Percentiles rank a stretch among this genome's conserved stretches.
Evolutionary conservation across 2,797 vertebrate species (phyloP).

Genomic region (Aplochiton taeniatus): DNA sequence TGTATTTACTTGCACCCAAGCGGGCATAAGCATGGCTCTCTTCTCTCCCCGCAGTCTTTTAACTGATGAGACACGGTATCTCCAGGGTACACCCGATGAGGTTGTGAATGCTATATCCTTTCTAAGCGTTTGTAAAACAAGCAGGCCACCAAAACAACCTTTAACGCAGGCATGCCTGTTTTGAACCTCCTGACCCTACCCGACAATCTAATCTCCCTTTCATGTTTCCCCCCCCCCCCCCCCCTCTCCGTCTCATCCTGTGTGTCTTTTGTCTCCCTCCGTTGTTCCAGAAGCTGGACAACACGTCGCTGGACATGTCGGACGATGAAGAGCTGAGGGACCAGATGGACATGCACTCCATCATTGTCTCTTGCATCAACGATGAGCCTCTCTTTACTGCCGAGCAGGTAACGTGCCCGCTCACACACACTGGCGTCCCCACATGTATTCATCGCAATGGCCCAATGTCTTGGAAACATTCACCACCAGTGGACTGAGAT

Average conservation of each 20-base stretch:
- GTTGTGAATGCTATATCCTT: no score
- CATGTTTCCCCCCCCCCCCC: neutral
- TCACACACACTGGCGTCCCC: neutral
- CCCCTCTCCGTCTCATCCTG: slow-evolving; percentile 6
- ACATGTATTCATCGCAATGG: neutral
- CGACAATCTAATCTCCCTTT: neutral
- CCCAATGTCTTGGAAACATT: no score
- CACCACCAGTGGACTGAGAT: no score
- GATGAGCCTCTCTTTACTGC: slow-evolving; percentile 96
- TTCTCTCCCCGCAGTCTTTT: no score
- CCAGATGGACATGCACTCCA: slow-evolving; percentile 97
- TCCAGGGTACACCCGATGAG: no score
- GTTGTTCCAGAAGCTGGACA: slow-evolving; percentile 72
- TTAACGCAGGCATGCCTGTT: no score
- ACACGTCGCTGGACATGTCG: slow-evolving; percentile 87
- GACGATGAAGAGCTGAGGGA: slow-evolving; percentile 97
- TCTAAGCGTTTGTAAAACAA: no score
- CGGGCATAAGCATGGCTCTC: no score
- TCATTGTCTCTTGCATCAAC: slow-evolving; percentile 92
- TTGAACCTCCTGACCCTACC: neutral
- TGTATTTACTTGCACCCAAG: no score
- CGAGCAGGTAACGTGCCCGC: slow-evolving; percentile 82
- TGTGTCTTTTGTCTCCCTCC: neutral
- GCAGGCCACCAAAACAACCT: no score
- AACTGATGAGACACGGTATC: no score